These are phyloP conservation scores for Lasiurus cinereus DNA, from an alignment of 2,113 vertebrate species.

Conservation along the genomic window DNA sequence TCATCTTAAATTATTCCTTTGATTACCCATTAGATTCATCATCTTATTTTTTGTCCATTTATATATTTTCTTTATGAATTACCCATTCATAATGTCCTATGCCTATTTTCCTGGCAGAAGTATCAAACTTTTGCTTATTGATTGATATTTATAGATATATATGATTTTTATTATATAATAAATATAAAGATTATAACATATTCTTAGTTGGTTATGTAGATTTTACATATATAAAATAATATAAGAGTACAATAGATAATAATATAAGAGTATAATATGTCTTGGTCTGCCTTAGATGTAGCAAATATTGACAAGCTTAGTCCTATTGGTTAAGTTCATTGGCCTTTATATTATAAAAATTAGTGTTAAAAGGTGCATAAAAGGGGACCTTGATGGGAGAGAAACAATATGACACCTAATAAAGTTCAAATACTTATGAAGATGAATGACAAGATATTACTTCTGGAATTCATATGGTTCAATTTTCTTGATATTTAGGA, in stretches of 20 bases:
- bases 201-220: background rate
- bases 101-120: background rate
- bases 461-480: conserved; percentile 9
- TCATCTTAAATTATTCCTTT: background rate
- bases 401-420: background rate
- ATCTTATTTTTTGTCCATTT: background rate
- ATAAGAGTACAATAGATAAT: background rate
- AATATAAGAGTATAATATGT: background rate
- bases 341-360: background rate
- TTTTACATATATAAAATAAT: background rate
- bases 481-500: conserved; percentile 30
- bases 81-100: background rate
- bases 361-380: background rate
- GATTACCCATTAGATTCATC: background rate
- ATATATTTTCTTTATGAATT: conserved; percentile 8
- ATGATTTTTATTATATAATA: background rate
- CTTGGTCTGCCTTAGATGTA: background rate
- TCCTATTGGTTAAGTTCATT: background rate
- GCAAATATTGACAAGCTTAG: background rate
- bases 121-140: background rate
- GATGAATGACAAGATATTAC: background rate
- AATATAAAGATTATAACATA: background rate
- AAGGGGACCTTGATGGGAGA: background rate
- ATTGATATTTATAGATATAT: background rate
- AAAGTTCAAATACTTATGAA: conserved; percentile 21